Evolutionary conservation across 2,113 vertebrate genomes (phyloP), one percentile per base, ranked within the genome.

Genomic region (Rhinopomastus cyanomelas): DNA sequence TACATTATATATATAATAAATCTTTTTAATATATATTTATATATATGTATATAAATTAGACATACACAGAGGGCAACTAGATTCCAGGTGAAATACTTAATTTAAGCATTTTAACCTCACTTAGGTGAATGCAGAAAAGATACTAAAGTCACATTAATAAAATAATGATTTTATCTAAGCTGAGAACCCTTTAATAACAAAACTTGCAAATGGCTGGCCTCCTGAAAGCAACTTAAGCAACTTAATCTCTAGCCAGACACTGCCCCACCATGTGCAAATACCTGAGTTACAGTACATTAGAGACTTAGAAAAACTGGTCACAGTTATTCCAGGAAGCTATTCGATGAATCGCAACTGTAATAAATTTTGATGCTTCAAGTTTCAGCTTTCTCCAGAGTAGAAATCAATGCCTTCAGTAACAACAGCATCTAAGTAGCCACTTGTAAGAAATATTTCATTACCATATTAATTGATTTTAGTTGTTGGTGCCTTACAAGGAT

Each of bases 401-500:
- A 29, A 91, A 69, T 80, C n/a, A 68, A 88, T 23, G 26, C 12
- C 29, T 42, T 23, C 18, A 34, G 7, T 49, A 65, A 55, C 12
- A 75, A 16, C 2, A 68, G 13, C 22, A 67, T 25, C 55, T 79
- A 23, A 82, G 81, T 80, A 19, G n/a, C 16, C 76, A 37, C 11
- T 78, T 62, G 16, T n/a, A 21, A 32, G 17, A 82, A 55, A 82
- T 36, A 32, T 55, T 85, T 85, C 34, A 42, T 37, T 25, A 51
- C 8, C 53, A 34, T 18, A 74, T 46, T 69, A 49, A 42, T 2
- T 64, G 14, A 42, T 75, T 67, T 71, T 22, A 74, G 16, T 9
- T 52, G 42, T 46, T 73, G n/a, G 4, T 62, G 11, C 34, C 30
- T 73, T 51, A 85, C 0, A 0, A 80, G 12, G 20, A 22, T 14